Percentiles rank a stretch among this genome's conserved stretches.
These are phyloP conservation scores for Machimus atricapillus DNA, from an alignment of 2,888 invertebrate species.

Conservation along the genomic window DNA sequence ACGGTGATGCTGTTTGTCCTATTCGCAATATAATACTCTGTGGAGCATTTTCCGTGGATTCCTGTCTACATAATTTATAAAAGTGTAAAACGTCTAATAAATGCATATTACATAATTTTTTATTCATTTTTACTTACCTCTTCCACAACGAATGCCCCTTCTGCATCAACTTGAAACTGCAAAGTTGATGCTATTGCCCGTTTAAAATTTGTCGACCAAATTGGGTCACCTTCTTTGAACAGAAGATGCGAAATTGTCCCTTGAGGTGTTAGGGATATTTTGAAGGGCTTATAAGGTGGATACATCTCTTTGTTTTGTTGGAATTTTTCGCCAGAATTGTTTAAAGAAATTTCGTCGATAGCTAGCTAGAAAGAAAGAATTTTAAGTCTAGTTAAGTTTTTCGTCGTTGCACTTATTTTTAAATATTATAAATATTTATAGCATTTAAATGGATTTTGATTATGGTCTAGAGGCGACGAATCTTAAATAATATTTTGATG, in stretches of 20 bases:
- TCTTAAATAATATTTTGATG: too few relatives aligned
- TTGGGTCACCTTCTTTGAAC: conserved; percentile 65
- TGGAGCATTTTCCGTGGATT: conserved; percentile 66
- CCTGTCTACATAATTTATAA: conserved; percentile 63
- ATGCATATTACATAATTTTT: not conserved
- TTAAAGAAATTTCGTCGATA: conserved; percentile 60
- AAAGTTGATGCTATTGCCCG: conserved; percentile 71
- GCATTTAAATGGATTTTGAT: not conserved
- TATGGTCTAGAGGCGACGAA: too few relatives aligned
- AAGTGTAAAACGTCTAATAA: not conserved
- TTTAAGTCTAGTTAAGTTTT: not conserved
- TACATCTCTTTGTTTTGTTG: conserved; percentile 62
- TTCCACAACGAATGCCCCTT: conserved; percentile 61
- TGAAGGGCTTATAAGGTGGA: conserved; percentile 61
- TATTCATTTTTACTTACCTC: conserved; percentile 54
- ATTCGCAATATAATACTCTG: conserved; percentile 63
- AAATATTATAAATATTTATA: not conserved
- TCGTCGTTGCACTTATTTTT: not conserved
- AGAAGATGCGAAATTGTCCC: conserved; percentile 58
- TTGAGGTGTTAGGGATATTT: conserved; percentile 55
- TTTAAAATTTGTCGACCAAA: conserved; percentile 74
- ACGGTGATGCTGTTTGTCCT: conserved; percentile 60
- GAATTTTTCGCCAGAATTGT: conserved; percentile 61
- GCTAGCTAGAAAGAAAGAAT: conserved; percentile 54
- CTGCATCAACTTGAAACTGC: conserved; percentile 65